Base-by-base conservation (phyloP, 2,888 invertebrate genomes). In the Antheraea assamensis region DNA sequence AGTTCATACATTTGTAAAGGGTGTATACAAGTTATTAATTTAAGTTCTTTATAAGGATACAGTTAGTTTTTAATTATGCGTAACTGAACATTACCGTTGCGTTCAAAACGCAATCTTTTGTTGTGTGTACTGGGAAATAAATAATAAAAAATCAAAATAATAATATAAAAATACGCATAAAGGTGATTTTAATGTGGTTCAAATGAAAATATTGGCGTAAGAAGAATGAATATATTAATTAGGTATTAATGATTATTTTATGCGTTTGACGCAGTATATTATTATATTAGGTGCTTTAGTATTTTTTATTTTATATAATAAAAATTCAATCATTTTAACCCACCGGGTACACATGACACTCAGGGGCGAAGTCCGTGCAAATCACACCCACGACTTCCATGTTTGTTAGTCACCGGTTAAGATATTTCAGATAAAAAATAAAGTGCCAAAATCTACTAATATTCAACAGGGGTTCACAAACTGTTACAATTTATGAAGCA, bases 51-150 rank as follows among this genome's bases (percentile, higher is more conserved):
- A 27, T 15, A 27, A 61, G 15, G 27, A 30, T 64, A 64, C 52
- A 30, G 3, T 49, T 72, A 73, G n/a, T 13, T 73, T 70, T 19
- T 70, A 70, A 21, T 70, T 75, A 81, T 81, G 85, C 86, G 89
- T 88, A 91, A 91, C 90, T 92, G 90, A 90, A 84, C 82, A 81
- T 80, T 85, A 78, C 78, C 77, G 74, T 81, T 82, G 90, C 92
- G 91, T 92, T 92, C 76, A 78, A 88, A 92, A 92, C 91, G 92
- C 90, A 77, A 75, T 84, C 87, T 85, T 85, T 87, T 88, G 87
- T 86, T 87, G 84, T 85, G 74, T 61, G 74, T 76, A 73, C 79
- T 83, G 86, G 76, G 78, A 76, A 76, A 77, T n/a, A 79, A 75
- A 75, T 75, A 81, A 76, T 81, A 74, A 79, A 77, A 75, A 76